Conservation (phyloP, 2,888 invertebrate genomes). For the Thumatha senex region DNA sequence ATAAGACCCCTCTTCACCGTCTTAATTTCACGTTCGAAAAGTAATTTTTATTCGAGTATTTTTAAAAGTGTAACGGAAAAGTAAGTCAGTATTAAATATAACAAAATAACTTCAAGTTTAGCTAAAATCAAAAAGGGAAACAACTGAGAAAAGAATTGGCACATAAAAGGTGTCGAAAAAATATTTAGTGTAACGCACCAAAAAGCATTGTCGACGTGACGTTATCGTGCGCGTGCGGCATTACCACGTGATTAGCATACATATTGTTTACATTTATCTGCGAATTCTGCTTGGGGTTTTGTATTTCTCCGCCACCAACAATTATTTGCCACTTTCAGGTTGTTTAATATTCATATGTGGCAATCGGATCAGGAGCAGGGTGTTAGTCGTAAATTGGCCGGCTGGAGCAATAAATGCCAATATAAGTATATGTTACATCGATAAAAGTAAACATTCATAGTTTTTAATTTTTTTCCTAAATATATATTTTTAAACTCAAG, state of each 20-base stretch:
- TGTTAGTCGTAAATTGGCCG: constrained; percentile 27
- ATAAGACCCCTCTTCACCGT: no score
- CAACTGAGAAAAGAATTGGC: constrained; percentile 36
- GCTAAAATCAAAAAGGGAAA: constrained; percentile 13
- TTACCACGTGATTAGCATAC: constrained; percentile 63
- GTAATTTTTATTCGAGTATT: no score
- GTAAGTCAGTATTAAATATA: no score
- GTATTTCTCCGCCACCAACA: constrained; percentile 41
- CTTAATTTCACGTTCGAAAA: no score
- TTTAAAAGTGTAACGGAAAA: no score
- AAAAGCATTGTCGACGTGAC: constrained; percentile 39
- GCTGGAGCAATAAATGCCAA: constrained; percentile 21
- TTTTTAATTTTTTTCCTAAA: no score
- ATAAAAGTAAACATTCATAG: no score
- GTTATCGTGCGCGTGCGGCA: constrained; percentile 56
- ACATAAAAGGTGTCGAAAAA: constrained; percentile 21
- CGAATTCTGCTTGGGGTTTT: constrained; percentile 38
- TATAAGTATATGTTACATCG: neutral
- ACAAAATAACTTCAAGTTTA: no score
- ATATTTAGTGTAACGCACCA: constrained; percentile 27
- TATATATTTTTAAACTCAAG: no score
- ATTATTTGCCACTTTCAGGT: constrained; percentile 36
- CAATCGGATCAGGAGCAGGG: constrained; percentile 8
- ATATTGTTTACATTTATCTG: constrained; percentile 61
- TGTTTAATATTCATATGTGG: constrained; percentile 34